Evolutionary conservation across 2,888 invertebrate genomes (phyloP).

Genomic region (Lathronympha strigana): DNA sequence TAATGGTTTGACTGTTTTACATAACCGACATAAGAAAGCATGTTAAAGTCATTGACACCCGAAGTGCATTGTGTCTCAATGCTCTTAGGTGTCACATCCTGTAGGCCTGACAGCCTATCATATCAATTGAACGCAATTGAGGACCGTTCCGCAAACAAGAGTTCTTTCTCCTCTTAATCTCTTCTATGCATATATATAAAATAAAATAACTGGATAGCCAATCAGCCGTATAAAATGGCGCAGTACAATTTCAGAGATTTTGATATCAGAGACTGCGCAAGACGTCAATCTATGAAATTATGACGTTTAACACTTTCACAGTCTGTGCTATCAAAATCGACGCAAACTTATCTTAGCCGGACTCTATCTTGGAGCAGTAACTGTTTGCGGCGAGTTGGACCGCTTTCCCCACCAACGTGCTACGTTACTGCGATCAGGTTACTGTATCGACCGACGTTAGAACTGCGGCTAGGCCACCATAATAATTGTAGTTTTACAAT

Average conservation of each 20-base stretch:
- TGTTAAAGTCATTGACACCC: slow-evolving; percentile 6
- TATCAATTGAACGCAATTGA: slow-evolving; percentile 33
- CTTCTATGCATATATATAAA: no score
- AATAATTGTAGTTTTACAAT: no score
- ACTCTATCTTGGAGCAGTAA: slow-evolving; percentile 11
- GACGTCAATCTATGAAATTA: no score
- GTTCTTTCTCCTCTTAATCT: background rate
- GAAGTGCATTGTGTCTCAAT: slow-evolving; percentile 16
- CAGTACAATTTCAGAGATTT: no score
- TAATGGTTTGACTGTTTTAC: no score
- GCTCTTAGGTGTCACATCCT: slow-evolving; percentile 29
- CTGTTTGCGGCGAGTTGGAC: slow-evolving; percentile 32
- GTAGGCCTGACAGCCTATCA: slow-evolving; percentile 25
- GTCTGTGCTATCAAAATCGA: no score
- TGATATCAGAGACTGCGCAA: no score
- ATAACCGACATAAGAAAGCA: background rate
- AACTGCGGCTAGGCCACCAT: no score
- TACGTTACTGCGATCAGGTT: slow-evolving; percentile 25
- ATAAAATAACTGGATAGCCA: no score
- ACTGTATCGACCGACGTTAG: background rate
- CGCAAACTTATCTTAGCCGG: no score
- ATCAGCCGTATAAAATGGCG: no score
- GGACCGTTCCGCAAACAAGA: slow-evolving; percentile 21
- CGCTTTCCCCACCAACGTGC: slow-evolving; percentile 29
- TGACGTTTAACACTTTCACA: no score